Percentiles rank a stretch among this genome's conserved stretches.
Evolutionary conservation across 2,797 vertebrate species (phyloP).

Genomic region (Platyrinchus mystaceus): DNA sequence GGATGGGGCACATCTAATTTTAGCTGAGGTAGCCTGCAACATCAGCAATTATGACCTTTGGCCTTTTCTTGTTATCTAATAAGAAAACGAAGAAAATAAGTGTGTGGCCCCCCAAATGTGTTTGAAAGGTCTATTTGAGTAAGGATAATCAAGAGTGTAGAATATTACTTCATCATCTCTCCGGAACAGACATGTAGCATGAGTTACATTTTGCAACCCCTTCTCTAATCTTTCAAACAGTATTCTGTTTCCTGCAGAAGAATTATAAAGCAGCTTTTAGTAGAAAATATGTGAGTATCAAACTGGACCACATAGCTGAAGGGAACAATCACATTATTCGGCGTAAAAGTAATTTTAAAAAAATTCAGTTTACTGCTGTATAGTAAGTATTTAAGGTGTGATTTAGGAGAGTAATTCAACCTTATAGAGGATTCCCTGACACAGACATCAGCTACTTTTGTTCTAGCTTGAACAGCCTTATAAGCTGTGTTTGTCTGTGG

Average conservation of each 20-base stretch:
- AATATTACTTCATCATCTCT: neutral
- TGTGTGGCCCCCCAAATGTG: neutral
- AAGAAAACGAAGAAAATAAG: neutral
- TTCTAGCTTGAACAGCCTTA: neutral
- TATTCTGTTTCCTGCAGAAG: neutral
- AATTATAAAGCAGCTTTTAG: neutral
- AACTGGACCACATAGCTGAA: neutral
- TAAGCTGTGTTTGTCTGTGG: neutral
- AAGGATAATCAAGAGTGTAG: neutral
- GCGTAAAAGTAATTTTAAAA: neutral
- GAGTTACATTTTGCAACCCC: neutral
- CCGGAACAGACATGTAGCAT: rapidly evolving
- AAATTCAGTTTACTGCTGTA: neutral
- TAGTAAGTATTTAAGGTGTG: neutral
- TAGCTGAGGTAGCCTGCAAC: neutral
- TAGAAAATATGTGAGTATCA: neutral
- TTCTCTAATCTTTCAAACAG: neutral
- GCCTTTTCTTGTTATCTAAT: neutral
- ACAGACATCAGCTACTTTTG: neutral
- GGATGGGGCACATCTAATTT: neutral
- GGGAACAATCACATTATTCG: neutral
- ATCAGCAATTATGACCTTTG: neutral
- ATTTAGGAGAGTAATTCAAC: neutral
- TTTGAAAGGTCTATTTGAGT: neutral
- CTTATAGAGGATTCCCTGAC: neutral